Conservation (phyloP, 1,140 invertebrate species). For the Lineus longissimus region DNA sequence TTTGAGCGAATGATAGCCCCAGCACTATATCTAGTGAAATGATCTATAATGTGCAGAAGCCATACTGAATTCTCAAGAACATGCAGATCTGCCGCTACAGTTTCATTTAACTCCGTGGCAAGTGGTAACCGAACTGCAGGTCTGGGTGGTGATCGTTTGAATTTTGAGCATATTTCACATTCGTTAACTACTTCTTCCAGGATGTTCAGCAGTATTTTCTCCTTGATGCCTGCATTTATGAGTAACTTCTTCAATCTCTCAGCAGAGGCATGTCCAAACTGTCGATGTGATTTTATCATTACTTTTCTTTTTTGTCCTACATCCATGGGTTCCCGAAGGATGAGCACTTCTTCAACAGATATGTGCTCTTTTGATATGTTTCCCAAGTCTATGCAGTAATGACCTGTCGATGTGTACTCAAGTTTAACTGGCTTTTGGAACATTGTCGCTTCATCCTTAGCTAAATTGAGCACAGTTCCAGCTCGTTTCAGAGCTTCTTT, state of each 20-base stretch:
- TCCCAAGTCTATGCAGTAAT: constrained; percentile 16
- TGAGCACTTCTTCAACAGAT: background rate
- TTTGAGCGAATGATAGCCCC: no score
- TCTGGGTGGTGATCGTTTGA: constrained; percentile 17
- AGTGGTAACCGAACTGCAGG: constrained; percentile 21
- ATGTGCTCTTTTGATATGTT: background rate
- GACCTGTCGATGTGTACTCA: constrained; percentile 23
- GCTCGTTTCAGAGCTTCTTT: constrained; percentile 18
- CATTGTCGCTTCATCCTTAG: constrained; percentile 18
- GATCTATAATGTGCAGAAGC: no score
- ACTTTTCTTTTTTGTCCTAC: constrained; percentile 9
- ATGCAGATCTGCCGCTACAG: constrained; percentile 23
- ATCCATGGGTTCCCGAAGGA: background rate
- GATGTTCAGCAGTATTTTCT: constrained; percentile 1
- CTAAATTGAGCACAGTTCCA: constrained; percentile 14
- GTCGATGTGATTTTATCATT: constrained; percentile 16
- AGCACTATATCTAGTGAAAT: no score
- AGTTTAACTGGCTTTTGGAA: constrained; percentile 18
- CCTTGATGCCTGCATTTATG: constrained; percentile 10
- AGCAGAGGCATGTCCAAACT: constrained; percentile 23
- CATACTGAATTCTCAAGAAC: no score
- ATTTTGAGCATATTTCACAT: constrained; percentile 16
- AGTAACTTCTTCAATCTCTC: constrained; percentile 14
- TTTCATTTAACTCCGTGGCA: constrained; percentile 23
- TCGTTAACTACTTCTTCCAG: background rate